Evolutionary conservation across 2,797 vertebrate genomes (phyloP), one percentile per base, ranked within the genome.

Genomic region (Diplodus puntazzo): DNA sequence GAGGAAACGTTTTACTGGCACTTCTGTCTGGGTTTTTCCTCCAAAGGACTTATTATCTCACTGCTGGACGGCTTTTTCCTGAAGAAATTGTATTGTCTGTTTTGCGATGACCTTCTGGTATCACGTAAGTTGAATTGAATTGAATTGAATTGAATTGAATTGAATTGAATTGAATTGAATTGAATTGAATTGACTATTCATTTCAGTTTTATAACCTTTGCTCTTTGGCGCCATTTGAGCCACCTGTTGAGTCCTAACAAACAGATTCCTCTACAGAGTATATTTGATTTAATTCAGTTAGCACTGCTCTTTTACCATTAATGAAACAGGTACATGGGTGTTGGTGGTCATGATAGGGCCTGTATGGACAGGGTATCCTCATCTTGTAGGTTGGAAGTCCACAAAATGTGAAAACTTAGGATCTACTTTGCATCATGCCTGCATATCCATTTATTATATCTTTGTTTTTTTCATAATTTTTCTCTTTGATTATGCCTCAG

Each of bases 181-280:
- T 39, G 10, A 39, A 39, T 39, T 39, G 34, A 39, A 39, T 1
- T 39, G 34, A 39, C 34, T 39, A 39, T 39, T 39, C 3, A 60
- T 13, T 49, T 65, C 14, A 17, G 9, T 50, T 61, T 59, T 9
- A 70, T 69, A 58, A 60, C 17, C 14, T 81, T 66, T 72, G 67
- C 43, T 70, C 14, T 39, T 39, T 39, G 14, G 59, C n/a, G 43
- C 46, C 23, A 27, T 62, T 58, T 75, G n/a, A 66, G 74, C 25
- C 46, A 58, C 42, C 42, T 76, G 58, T 54, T 49, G 12, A 9
- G 25, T 42, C 21, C 17, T n/a, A 8, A 48, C 42, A 14, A 45
- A 14, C 14, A 6, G 45, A 46, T 39, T 39, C 39, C 39, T 39
- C 39, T 39, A 48, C 55, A 27, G 18, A 65, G 23, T 23, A 20